Evolutionary conservation across 2,888 invertebrate genomes (phyloP).

Genomic region (Petrolisthes cinctipes): DNA sequence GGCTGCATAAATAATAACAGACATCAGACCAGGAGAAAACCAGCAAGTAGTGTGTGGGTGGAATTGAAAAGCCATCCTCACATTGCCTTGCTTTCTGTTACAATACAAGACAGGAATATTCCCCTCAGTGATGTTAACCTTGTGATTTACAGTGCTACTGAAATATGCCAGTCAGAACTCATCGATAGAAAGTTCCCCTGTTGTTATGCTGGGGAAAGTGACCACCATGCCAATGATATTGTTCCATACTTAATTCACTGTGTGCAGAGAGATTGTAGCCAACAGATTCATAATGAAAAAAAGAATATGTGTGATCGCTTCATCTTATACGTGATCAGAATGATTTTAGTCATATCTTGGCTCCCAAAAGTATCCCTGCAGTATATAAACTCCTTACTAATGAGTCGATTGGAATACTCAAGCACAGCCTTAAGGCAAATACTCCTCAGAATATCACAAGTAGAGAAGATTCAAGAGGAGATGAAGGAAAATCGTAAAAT

Average conservation of each 20-base stretch:
- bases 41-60: slow-evolving; percentile 32
- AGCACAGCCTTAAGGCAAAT: slow-evolving; percentile 41
- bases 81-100: slow-evolving; percentile 24
- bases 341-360: slow-evolving; percentile 19
- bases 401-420: slow-evolving; percentile 31
- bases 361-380: slow-evolving; percentile 31
- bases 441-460: slow-evolving; percentile 35
- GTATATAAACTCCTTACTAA: slow-evolving; percentile 31
- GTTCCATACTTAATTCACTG: slow-evolving; percentile 47
- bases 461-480: slow-evolving; percentile 26
- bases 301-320: neutral
- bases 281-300: neutral
- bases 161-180: slow-evolving; percentile 47
- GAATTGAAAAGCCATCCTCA: slow-evolving; percentile 25
- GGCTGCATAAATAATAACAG: slow-evolving; percentile 35
- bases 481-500: slow-evolving; percentile 3
- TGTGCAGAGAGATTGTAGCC: slow-evolving; percentile 23
- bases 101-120: slow-evolving; percentile 17
- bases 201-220: neutral
- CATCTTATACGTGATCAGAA: slow-evolving; percentile 6
- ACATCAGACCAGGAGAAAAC: neutral
- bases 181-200: slow-evolving; percentile 23
- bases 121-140: slow-evolving; percentile 42
- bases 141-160: slow-evolving; percentile 29
- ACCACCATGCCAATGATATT: slow-evolving; percentile 33